phyloP scores from a whole-genome alignment of 2,797 vertebrate genomes.

The Ambastaia sidthimunki region DNA sequence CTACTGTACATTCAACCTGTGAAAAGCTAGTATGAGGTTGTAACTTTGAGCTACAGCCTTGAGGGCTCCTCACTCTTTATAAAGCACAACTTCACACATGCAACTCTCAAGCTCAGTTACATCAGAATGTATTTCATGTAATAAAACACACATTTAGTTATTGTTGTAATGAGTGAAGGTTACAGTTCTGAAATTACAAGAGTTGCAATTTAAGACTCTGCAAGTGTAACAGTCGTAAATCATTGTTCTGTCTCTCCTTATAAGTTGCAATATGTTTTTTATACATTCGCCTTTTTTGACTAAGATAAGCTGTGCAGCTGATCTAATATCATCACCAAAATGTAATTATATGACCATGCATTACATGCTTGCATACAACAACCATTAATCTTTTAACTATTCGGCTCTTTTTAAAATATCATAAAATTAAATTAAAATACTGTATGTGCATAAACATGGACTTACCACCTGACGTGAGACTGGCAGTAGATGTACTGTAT shows the following conservation, averaged over 20 bases:
- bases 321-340: not conserved
- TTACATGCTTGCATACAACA: not conserved
- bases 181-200: not conserved
- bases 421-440: not conserved
- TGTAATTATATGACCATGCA: not conserved
- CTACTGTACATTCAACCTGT: constrained; percentile 20
- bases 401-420: not conserved
- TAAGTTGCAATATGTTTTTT: not conserved
- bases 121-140: not conserved
- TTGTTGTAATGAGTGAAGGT: not conserved
- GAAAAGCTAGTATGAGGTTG: not conserved
- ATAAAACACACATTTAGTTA: not conserved
- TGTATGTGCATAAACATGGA: not conserved
- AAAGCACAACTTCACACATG: constrained; percentile 6
- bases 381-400: too few relatives aligned
- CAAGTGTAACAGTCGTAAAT: not conserved
- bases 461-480: constrained; percentile 26
- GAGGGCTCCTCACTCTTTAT: not conserved
- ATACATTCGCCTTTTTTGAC: not conserved
- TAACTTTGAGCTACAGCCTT: not conserved
- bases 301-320: not conserved
- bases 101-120: not conserved
- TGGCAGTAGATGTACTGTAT: not conserved
- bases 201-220: not conserved
- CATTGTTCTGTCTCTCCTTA: too few relatives aligned